Evolutionary conservation across 2,797 vertebrate species (phyloP), one percentile per base, ranked within the genome.

Genomic region (Periophthalmus magnuspinnatus): DNA sequence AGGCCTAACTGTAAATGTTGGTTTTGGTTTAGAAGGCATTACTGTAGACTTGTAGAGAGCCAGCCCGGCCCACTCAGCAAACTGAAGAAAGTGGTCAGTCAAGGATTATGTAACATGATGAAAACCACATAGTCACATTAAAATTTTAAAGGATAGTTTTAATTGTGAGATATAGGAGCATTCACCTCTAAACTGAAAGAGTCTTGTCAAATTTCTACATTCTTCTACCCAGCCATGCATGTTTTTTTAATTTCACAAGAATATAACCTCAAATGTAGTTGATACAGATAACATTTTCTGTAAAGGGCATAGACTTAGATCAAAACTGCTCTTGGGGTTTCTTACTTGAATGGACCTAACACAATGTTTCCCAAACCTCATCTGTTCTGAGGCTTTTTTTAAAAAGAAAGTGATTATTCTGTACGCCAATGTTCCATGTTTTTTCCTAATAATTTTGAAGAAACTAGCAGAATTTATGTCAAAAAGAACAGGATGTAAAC

Each of bases 41-140:
- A 17, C 9, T 36, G n/a, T 19, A 61, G 58, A n/a, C 33, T 36
- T 60, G 58, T n/a, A 7, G 58, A 60, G 32, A 60, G 14, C 58
- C 32, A 60, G 19, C 33, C 58, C 36, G 22, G 21, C 61, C 61
- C 61, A 63, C 61, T 63, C 61, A 47, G 61, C n/a, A 63, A 63
- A 63, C 36, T 38, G 38, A 45, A 45, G 13, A 63, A 62, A n/a
- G 5, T 63, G 38, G 61, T 63, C 61, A 63, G 61, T 45, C 21
- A 41, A 63, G 38, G 6, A 47, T 63, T 63, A 63, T 47, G 61
- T 47, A 62, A 63, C 61, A 45, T 45, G 52, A 45, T 45, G 41
- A 45, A 45, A 32, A 38, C 61, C n/a, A 61, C 19, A 61, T 61
- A n/a, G 22, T 61, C 38, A 5, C 41, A 13, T 61, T 36, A 6